Evolutionary conservation across 2,797 vertebrate species (phyloP), one percentile per base, ranked within the genome.

Genomic region (Microchirus variegatus): DNA sequence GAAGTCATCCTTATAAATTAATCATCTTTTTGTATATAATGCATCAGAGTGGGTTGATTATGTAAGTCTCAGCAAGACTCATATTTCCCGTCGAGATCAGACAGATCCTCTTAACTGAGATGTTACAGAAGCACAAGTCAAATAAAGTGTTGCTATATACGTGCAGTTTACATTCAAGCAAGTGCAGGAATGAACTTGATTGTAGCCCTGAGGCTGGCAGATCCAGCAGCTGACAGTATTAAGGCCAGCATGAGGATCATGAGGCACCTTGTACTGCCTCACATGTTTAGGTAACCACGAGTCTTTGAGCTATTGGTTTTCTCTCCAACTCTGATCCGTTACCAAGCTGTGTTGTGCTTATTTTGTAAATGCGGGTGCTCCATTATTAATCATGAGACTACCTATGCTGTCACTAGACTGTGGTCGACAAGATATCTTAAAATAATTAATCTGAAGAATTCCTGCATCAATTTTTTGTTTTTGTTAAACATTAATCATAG

Each of bases 341-440:
- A 65, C 81, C 17, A 53, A 48, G 42, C 56, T 57, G 37, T 50
- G 72, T 59, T 57, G 37, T 50, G 72, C 57, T 72, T 69, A 48
- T 15, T 14, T 60, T 48, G 69, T 22, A 58, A 61, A 60, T 19
- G 48, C 9, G 41, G 22, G 36, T 3, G 41, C 38, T 68, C 18
- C 51, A 47, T 54, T 63, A 80, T 84, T 70, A 74, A 82, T 83
- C 80, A 78, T 76, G 61, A 69, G 77, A 70, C 63, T 2, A 1
- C 22, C 72, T 10, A 12, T 31, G 49, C 26, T 16, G 18, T 58
- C 62, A 74, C 48, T 10, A 63, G 71, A 66, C 59, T 16, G 43
- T 44, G 18, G 56, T 7, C 22, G 22, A 22, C 3, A 22, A 5
- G 22, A 22, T 22, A 22, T 22, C 22, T 22, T 22, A 22, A 22